Evolutionary conservation across 1,140 invertebrate species (phyloP).

Genomic region (Drosophila melanica): DNA sequence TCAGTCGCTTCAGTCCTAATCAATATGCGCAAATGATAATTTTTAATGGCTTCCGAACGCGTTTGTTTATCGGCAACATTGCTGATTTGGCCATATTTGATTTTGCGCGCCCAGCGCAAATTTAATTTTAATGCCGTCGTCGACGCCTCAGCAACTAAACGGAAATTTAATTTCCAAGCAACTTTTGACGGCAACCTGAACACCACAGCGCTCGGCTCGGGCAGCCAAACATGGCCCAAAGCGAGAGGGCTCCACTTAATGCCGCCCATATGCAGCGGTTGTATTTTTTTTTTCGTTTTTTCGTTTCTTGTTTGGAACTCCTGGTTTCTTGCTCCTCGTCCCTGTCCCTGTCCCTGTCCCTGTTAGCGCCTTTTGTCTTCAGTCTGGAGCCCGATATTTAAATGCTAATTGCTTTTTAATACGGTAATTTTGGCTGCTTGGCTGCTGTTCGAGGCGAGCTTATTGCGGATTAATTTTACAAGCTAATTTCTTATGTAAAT

Average conservation of each 20-base stretch:
- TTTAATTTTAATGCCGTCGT: slow-evolving; percentile 72
- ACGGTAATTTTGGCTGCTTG: slow-evolving; percentile 74
- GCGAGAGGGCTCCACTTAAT: slow-evolving; percentile 35
- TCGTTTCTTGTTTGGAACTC: slow-evolving; percentile 11
- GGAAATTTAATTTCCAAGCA: slow-evolving; percentile 79
- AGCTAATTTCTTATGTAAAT: slow-evolving; percentile 84
- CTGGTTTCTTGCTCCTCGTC: slow-evolving; percentile 11
- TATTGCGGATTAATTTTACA: slow-evolving; percentile 84
- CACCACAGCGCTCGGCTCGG: slow-evolving; percentile 4
- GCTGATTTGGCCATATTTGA: slow-evolving; percentile 71
- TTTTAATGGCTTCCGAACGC: slow-evolving; percentile 79
- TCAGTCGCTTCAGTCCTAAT: slow-evolving; percentile 52
- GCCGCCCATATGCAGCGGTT: slow-evolving; percentile 30
- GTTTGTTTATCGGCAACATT: slow-evolving; percentile 72
- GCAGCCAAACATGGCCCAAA: slow-evolving; percentile 11
- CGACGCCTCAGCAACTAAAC: slow-evolving; percentile 57
- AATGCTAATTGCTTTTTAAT: slow-evolving; percentile 84
- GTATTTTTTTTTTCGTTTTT: not conserved
- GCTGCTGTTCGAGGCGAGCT: slow-evolving; percentile 63
- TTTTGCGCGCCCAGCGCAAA: slow-evolving; percentile 58
- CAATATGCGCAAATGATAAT: slow-evolving; percentile 81
- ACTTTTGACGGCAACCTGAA: slow-evolving; percentile 42
- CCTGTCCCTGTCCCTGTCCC: slow-evolving; percentile 18
- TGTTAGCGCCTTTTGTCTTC: slow-evolving; percentile 39
- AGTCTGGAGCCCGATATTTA: slow-evolving; percentile 50